phyloP scores from a whole-genome alignment of 2,797 vertebrate species.

The Centropyge bicolor region DNA sequence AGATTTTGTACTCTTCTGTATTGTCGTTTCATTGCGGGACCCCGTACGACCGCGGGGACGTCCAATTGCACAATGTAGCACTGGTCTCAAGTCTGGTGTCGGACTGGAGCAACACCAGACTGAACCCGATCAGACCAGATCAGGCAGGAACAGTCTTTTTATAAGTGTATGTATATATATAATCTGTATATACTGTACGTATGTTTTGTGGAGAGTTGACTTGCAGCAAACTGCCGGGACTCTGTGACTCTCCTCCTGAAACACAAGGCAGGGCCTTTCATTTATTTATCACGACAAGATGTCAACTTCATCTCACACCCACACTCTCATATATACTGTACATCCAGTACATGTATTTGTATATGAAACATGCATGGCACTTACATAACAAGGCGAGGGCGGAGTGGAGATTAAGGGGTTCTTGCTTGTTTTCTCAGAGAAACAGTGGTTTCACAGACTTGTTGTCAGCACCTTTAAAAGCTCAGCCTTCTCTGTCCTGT shows the following conservation, averaged over 20 bases:
- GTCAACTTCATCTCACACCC: slow-evolving; percentile 71
- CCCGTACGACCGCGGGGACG: slow-evolving; percentile 37
- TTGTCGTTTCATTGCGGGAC: slow-evolving; percentile 20
- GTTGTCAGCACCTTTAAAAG: background rate
- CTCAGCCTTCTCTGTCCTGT: background rate
- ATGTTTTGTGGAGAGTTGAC: slow-evolving; percentile 51
- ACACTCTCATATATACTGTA: slow-evolving; percentile 54
- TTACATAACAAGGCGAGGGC: slow-evolving; percentile 58
- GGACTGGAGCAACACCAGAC: slow-evolving; percentile 43
- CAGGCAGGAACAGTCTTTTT: slow-evolving; percentile 54
- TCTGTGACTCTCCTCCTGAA: slow-evolving; percentile 65
- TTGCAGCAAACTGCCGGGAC: slow-evolving; percentile 62
- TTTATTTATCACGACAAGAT: slow-evolving; percentile 79
- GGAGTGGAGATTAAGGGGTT: slow-evolving; percentile 2
- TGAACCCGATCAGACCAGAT: slow-evolving; percentile 49
- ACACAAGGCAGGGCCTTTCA: slow-evolving; percentile 75
- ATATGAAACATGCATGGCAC: slow-evolving; percentile 80
- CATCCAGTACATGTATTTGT: slow-evolving; percentile 68
- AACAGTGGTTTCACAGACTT: slow-evolving; percentile 46
- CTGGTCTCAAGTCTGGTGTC: slow-evolving; percentile 45
- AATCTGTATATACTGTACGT: slow-evolving; percentile 53
- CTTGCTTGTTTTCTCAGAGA: slow-evolving; percentile 44
- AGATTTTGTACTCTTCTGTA: slow-evolving; percentile 55
- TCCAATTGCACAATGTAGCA: slow-evolving; percentile 79
- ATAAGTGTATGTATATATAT: slow-evolving; percentile 40